Evolutionary conservation across 1,140 invertebrate species (phyloP).

Genomic region (Cydia amplana): DNA sequence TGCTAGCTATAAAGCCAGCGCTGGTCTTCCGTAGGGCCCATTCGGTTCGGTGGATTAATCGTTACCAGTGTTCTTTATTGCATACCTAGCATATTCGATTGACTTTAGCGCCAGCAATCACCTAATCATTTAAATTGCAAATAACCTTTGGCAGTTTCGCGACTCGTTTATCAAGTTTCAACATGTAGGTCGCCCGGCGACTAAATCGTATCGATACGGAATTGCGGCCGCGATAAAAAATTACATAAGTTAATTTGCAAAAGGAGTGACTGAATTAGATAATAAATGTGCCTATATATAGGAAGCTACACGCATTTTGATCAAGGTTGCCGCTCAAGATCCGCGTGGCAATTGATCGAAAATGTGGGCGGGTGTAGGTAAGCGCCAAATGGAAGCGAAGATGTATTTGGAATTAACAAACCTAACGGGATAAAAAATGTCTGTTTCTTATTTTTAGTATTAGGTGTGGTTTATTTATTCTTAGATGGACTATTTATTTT

Average conservation of each 20-base stretch:
- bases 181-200: slow-evolving; percentile 8
- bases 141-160: background rate
- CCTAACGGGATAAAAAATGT: too few species aligned
- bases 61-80: too few species aligned
- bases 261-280: slow-evolving; percentile 1
- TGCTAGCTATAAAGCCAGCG: too few species aligned
- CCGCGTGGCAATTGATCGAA: background rate
- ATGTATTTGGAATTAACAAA: too few species aligned
- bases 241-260: background rate
- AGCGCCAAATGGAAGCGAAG: too few species aligned
- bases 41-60: too few species aligned
- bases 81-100: background rate
- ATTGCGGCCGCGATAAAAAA: slow-evolving; percentile 1
- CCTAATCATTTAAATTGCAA: slow-evolving; percentile 8
- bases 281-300: background rate
- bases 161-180: slow-evolving; percentile 4
- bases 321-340: background rate
- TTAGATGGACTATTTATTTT: too few species aligned
- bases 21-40: too few species aligned
- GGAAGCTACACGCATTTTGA: background rate
- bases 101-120: background rate
- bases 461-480: too few species aligned
- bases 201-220: background rate
- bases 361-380: background rate
- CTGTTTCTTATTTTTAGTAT: too few species aligned